phyloP scores from a whole-genome alignment of 2,888 invertebrate genomes.

The Actias luna region DNA sequence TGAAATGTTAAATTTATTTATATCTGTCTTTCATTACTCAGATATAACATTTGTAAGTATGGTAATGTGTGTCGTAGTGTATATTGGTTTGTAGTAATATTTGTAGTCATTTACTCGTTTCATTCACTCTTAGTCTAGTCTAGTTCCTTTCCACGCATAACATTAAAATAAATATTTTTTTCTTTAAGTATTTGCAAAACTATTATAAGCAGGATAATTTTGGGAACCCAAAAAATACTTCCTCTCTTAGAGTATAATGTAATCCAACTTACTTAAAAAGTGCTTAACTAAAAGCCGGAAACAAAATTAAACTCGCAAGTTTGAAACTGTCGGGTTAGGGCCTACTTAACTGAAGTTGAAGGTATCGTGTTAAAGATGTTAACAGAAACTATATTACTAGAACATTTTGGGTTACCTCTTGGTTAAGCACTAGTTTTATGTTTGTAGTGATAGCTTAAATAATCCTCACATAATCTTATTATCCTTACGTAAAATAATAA shows the following conservation, averaged over 20 bases:
- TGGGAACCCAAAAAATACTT: too few species aligned
- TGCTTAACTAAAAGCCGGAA: not conserved
- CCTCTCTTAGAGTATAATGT: not conserved
- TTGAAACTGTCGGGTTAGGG: not conserved
- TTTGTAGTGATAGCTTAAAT: not conserved
- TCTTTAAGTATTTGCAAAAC: too few species aligned
- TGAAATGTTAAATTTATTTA: too few species aligned
- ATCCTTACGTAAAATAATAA: not conserved
- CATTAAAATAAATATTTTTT: too few species aligned
- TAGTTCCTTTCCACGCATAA: too few species aligned
- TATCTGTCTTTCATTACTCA: too few species aligned
- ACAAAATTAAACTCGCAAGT: not conserved
- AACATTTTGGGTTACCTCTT: not conserved
- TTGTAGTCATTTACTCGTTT: too few species aligned
- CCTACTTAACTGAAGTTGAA: slow-evolving; percentile 3
- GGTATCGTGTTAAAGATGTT: not conserved
- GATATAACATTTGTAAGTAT: too few species aligned
- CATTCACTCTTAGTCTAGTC: too few species aligned
- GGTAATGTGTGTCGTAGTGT: too few species aligned
- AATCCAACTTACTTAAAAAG: slow-evolving; percentile 1
- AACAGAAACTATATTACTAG: not conserved
- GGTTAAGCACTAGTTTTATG: not conserved
- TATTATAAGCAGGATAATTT: too few species aligned
- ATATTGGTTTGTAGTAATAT: too few species aligned
- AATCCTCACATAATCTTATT: not conserved